Base-by-base conservation (phyloP, 2,113 vertebrate genomes). In the Aramus guarauna region DNA sequence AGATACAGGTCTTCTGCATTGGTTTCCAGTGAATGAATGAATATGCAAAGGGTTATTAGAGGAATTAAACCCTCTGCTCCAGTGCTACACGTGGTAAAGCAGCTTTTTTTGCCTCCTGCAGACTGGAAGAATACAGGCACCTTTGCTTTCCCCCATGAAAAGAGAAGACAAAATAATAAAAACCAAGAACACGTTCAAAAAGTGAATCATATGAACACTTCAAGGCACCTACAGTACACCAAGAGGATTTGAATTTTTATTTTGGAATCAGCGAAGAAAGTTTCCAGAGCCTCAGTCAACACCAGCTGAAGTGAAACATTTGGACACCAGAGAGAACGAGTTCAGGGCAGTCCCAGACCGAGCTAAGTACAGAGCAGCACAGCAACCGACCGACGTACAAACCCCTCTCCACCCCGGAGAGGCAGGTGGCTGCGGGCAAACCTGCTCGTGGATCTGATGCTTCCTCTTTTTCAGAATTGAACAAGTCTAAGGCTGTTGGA, bases 221-320 rank as follows among this genome's bases (percentile, higher is more conserved):
- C 55, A 74, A 87, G 77, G 81, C 62, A 85, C 90, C 84, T 77
- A 21, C 27, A 69, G 34, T 41, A 74, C 81, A 85, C 69, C 5
- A 5, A 80, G 30, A 92, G 19, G 64, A 45, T 80, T 13, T 32
- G 41, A 94, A 66, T n/a, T 85, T 94, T 71, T 85, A 81, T 90
- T 95, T 67, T 41, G 69, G 64, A 69, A 58, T 18, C 56, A 41
- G 3, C 6, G 23, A 69, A 41, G 59, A 43, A 78, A 62, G 37
- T 58, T 96, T 93, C 80, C 87, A 93, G 75, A 89, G 45, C 67
- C 64, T 74, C 68, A 37, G 47, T n/a, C 72, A 53, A 39, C 13
- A 86, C 13, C 85, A 59, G 72, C 68, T 69, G 80, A 77, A 80
- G 36, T 20, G 55, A 86, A 84, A 71, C 4, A 12, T 27, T 59